Conservation (phyloP, 1,140 invertebrate species). For the Solenopsis fugax region DNA sequence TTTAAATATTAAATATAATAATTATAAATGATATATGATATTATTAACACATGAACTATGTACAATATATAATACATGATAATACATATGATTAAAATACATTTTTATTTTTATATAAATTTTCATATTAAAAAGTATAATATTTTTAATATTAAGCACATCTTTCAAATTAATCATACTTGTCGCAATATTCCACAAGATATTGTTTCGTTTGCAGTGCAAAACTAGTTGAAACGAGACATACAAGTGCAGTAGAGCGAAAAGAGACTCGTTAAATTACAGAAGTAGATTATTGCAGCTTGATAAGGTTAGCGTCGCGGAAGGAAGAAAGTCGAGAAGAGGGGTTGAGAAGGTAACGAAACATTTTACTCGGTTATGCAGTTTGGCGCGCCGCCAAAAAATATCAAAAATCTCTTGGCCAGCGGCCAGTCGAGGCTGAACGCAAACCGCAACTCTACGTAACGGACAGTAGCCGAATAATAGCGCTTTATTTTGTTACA, state of each 20-base stretch:
- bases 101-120: no score
- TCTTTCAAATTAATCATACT: not conserved
- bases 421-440: conserved; percentile 71
- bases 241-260: not conserved
- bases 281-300: conserved; percentile 50
- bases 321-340: conserved; percentile 2
- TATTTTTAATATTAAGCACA: not conserved
- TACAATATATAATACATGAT: not conserved
- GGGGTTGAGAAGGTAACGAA: conserved; percentile 66
- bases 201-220: not conserved
- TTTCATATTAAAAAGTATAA: no score
- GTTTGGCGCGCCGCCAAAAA: conserved; percentile 82
- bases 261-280: conserved; percentile 50
- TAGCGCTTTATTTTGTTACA: conserved; percentile 77
- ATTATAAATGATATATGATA: not conserved
- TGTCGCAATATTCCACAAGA: not conserved
- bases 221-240: conserved; percentile 1
- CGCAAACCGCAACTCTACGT: conserved; percentile 73
- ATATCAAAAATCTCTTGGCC: conserved; percentile 83
- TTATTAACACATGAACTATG: not conserved
- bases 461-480: conserved; percentile 77
- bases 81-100: not conserved
- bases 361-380: conserved; percentile 82
- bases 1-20: not conserved
- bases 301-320: conserved; percentile 44